Base-by-base conservation (phyloP, 1,140 invertebrate species). In the Eurosta solidaginis region DNA sequence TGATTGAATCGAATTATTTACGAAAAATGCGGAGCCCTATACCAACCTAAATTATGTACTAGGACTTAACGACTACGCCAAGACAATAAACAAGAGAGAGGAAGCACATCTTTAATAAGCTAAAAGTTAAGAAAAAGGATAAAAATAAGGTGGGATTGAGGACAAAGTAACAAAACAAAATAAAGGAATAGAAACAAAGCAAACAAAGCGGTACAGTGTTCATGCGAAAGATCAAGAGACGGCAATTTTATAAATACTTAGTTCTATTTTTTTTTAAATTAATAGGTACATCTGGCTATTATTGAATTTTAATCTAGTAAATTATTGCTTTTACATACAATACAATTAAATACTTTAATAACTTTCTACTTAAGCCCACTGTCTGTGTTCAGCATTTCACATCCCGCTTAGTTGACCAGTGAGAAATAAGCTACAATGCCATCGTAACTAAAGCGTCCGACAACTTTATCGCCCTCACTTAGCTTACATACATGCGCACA, bases 381-480 rank as follows among this genome's bases (percentile, higher is more conserved):
- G 59, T 68, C 2, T 3, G 6, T 5, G 1, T 33, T 10, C n/a
- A 29, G 4, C 1, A 12, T 20, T 9, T 10, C 7, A 42, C 20
- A 33, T 40, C 33, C n/a, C 36, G 59, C 59, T 33, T 29, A 22
- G 59, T 68, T 20, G n/a, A 36, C 59, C 20, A 40, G 59, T 33
- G 20, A 40, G 59, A 20, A 68, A 68, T 68, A 40, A 40, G 36
- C 59, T 68, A 40, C 36, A 68, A 29, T 42, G 12, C 36, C 59
- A 68, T 33, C 27, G 54, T 33, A 59, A 33, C 54, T 59, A 59
- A 59, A 25, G 54, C 54, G 20, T 29, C n/a, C 33, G 22, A 68
- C 59, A 68, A 68, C 59, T 68, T 68, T 68, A 68, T 68, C 59
- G 59, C 33, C 17, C 12, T 2, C 33, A n/a, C 33, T 68, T 68